These are phyloP conservation scores for Sebastiscus albofasciatus DNA, from an alignment of 2,797 vertebrate genomes.

Conservation along the genomic window DNA sequence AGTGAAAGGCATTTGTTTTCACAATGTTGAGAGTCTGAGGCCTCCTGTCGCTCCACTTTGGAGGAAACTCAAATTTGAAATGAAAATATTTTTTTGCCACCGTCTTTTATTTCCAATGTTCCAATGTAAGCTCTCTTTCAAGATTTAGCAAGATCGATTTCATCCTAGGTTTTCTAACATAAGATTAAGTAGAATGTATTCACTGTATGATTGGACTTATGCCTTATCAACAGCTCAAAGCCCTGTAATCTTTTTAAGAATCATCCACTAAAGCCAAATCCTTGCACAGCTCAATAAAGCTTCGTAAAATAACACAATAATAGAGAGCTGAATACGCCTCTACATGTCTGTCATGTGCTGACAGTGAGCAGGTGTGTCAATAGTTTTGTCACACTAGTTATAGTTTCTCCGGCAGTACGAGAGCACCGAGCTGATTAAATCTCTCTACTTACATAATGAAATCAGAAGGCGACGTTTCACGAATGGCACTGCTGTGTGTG, in stretches of 20 bases:
- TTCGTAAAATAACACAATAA: background rate
- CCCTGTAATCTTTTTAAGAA: background rate
- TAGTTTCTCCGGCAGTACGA: constrained; percentile 10
- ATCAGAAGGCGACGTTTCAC: constrained; percentile 29
- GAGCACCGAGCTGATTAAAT: constrained; percentile 33
- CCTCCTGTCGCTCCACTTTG: background rate
- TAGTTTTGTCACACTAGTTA: constrained; percentile 24
- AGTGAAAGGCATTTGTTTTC: constrained; percentile 48
- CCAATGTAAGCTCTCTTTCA: background rate
- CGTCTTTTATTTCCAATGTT: background rate
- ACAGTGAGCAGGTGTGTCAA: constrained; percentile 25
- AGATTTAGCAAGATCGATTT: background rate
- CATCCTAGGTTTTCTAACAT: background rate
- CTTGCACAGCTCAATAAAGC: background rate
- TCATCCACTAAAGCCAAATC: constrained; percentile 1
- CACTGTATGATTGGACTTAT: background rate
- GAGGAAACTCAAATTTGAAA: constrained; percentile 18
- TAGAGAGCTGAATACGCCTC: constrained; percentile 18
- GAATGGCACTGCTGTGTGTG: constrained; percentile 51
- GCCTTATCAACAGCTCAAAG: constrained; percentile 5
- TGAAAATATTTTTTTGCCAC: background rate
- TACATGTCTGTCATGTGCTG: constrained; percentile 4
- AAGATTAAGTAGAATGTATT: background rate
- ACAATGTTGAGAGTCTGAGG: constrained; percentile 24
- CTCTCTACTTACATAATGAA: constrained; percentile 43